These are phyloP conservation scores for Hypocryptadius cinnamomeus DNA, from an alignment of 2,113 vertebrate genomes.

Conservation along the genomic window DNA sequence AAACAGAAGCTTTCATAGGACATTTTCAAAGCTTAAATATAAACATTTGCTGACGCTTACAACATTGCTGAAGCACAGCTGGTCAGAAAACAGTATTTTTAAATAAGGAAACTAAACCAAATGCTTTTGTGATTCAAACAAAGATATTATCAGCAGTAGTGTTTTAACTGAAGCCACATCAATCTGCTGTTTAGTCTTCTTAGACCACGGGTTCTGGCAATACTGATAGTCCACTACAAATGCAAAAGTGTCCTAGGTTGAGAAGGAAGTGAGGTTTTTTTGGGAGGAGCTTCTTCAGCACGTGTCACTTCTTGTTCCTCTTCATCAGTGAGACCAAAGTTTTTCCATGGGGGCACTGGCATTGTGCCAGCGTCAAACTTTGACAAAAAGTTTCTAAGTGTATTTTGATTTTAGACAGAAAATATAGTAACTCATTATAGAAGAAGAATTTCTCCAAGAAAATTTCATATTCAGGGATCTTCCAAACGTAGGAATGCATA, in stretches of 20 bases:
- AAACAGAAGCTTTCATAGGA: neutral
- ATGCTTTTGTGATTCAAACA: neutral
- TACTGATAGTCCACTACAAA: neutral
- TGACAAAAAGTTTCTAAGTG: accelerated
- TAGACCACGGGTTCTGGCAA: neutral
- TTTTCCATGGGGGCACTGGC: no score
- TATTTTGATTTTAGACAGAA: neutral
- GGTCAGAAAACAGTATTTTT: neutral
- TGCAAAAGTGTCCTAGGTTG: no score
- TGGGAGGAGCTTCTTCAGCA: no score
- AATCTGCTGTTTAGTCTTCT: neutral
- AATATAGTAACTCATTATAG: neutral
- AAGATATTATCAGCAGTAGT: neutral
- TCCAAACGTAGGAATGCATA: neutral
- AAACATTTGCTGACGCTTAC: neutral
- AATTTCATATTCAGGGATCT: neutral
- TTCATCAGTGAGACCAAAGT: no score
- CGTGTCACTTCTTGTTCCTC: no score
- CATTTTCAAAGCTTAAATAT: neutral
- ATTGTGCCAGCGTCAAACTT: no score
- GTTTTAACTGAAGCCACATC: neutral
- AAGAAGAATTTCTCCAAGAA: neutral
- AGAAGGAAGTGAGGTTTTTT: no score
- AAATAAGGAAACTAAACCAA: neutral
- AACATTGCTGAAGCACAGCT: neutral